These are phyloP conservation scores for Crypturellus undulatus DNA, from an alignment of 2,113 vertebrate species.

Conservation along the genomic window DNA sequence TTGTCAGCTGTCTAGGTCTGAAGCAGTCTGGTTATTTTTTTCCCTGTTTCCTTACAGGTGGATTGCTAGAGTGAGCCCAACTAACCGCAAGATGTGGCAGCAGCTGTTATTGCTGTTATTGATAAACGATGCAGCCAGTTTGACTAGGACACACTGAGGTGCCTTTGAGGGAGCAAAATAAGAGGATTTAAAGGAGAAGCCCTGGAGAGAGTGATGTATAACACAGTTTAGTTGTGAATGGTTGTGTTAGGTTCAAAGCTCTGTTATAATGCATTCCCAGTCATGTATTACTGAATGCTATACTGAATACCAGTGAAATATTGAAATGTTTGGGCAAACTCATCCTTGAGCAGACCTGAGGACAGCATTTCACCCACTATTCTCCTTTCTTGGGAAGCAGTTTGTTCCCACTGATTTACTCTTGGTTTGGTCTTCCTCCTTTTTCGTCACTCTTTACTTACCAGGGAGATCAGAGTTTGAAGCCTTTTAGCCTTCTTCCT, in stretches of 20 bases:
- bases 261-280: not conserved
- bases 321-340: not conserved
- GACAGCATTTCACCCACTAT: not conserved
- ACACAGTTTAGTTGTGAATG: not conserved
- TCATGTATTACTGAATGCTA: not conserved
- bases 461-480: not conserved
- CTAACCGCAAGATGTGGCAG: constrained; percentile 20
- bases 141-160: constrained; percentile 1
- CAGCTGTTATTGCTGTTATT: constrained; percentile 19
- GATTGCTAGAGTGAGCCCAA: not conserved
- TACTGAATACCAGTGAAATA: not conserved
- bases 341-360: not conserved
- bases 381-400: not conserved
- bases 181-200: constrained; percentile 38
- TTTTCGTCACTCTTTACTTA: not conserved
- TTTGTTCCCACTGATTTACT: not conserved
- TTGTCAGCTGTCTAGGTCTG: not conserved
- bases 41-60: not conserved
- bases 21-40: not conserved
- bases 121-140: constrained; percentile 28
- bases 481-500: not conserved
- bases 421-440: not conserved
- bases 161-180: constrained; percentile 1
- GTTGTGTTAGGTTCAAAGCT: not conserved
- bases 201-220: not conserved